Base-by-base conservation (phyloP, 1,140 invertebrate genomes). In the Leguminivora glycinivorella region DNA sequence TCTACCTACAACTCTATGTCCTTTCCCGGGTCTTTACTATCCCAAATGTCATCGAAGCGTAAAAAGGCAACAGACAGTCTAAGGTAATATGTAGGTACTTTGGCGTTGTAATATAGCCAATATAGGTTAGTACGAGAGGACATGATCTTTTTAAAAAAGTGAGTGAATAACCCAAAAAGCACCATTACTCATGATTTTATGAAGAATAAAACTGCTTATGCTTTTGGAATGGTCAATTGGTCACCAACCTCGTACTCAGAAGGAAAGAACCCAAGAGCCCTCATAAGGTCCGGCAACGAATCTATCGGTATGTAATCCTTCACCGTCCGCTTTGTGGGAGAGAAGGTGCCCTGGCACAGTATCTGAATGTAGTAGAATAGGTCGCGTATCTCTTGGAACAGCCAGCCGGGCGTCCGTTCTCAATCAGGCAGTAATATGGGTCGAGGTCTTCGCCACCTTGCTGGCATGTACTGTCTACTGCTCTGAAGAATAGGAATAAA, bases 321-420 rank as follows among this genome's bases (percentile, higher is more conserved):
- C 6, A 95, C 92, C 14, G 86, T 82, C 69, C 94, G 84, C 60
- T 91, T 91, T 1, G 92, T 91, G 56, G 92, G 93, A 0, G 93
- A 94, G 79, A 95, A 93, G 40, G 95, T 93, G 12, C 94, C 94
- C 84, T 95, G 94, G 74, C 95, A 94, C 69, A 93, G 87, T 22
- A 96, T 95, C 89, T 96, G 94, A 71, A 94, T 93, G 84, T 95
- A 96, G 84, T 95, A 95, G 84, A 96, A 96, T 40, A 95, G 88
- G 77, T 95, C 94, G 70, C 95, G 88, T 67, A 96, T 93, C 84
- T 96, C 95, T 29, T 94, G 92, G 72, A 95, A 94, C 22, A 95
- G 85, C 92, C 94, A 95, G 17, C 95, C 95, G 92, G 88, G 2
- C 89, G 84, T 0, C 93, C 94, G 56, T 92, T 92, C 38, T 95